These are phyloP conservation scores for Notodonta dromedarius DNA, from an alignment of 2,888 invertebrate genomes.

Conservation along the genomic window DNA sequence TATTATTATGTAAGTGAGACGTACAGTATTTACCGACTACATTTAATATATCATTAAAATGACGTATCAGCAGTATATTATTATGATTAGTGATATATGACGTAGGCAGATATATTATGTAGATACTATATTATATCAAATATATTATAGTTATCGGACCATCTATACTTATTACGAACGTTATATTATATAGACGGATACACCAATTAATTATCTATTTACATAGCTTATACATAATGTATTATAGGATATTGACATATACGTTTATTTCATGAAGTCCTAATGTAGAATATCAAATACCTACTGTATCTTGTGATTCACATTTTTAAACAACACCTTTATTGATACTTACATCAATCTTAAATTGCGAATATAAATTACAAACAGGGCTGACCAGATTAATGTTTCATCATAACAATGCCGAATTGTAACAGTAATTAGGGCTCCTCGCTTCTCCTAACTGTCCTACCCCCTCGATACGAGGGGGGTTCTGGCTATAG, in stretches of 20 bases:
- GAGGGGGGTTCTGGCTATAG: no score
- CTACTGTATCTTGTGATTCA: no score
- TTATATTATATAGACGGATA: constrained; percentile 27
- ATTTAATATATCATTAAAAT: constrained; percentile 50
- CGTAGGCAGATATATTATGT: constrained; percentile 21
- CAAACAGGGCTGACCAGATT: no score
- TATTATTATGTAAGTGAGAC: constrained; percentile 44
- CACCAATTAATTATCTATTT: constrained; percentile 29
- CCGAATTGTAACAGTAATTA: no score
- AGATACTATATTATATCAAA: constrained; percentile 28
- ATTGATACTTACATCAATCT: no score
- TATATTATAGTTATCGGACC: constrained; percentile 47
- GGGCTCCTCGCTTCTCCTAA: no score
- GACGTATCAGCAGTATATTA: constrained; percentile 57
- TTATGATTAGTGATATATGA: constrained; percentile 42
- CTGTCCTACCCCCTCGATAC: no score
- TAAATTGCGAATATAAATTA: no score
- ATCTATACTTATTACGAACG: constrained; percentile 31
- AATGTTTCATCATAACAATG: no score
- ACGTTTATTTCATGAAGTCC: not conserved
- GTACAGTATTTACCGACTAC: constrained; percentile 58
- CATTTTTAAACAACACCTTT: no score
- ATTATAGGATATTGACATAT: constrained; percentile 13
- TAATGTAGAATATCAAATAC: constrained; percentile 12
- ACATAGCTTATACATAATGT: constrained; percentile 17